These are phyloP conservation scores for Formicarius rufipectus DNA, from an alignment of 2,113 vertebrate species.

Conservation along the genomic window DNA sequence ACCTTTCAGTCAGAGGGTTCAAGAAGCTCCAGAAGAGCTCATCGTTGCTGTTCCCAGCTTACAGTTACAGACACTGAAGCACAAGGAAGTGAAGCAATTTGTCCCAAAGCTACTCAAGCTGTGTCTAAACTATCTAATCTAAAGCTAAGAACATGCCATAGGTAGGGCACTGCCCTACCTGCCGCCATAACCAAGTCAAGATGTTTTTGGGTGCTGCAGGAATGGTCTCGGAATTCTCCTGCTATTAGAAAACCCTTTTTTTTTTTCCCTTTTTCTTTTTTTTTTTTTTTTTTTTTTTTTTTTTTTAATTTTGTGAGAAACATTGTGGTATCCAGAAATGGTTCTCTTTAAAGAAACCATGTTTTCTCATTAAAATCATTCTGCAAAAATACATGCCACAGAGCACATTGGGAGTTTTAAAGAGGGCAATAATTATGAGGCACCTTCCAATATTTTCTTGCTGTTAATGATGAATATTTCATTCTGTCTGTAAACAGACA, in stretches of 20 bases:
- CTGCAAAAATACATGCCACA: not conserved
- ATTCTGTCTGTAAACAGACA: not conserved
- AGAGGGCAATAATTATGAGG: not conserved
- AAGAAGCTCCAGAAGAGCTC: not conserved
- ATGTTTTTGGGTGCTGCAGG: not conserved
- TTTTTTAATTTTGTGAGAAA: not conserved
- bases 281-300: accelerated
- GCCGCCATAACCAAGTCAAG: not conserved
- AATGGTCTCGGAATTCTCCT: not conserved
- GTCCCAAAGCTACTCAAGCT: not conserved
- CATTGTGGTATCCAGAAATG: not conserved
- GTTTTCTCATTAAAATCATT: not conserved
- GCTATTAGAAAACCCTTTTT: not conserved
- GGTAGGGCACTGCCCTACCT: not conserved
- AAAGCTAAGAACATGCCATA: not conserved
- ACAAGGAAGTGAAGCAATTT: not conserved
- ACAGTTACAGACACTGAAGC: not conserved
- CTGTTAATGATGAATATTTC: not conserved
- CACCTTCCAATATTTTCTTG: not conserved
- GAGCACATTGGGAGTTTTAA: not conserved
- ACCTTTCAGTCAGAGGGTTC: not conserved
- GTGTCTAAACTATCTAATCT: not conserved
- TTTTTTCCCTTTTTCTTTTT: not conserved
- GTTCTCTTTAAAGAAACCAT: not conserved
- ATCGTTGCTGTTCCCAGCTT: not conserved